Conservation (phyloP, 2,888 invertebrate species). For the Amiota communis region DNA sequence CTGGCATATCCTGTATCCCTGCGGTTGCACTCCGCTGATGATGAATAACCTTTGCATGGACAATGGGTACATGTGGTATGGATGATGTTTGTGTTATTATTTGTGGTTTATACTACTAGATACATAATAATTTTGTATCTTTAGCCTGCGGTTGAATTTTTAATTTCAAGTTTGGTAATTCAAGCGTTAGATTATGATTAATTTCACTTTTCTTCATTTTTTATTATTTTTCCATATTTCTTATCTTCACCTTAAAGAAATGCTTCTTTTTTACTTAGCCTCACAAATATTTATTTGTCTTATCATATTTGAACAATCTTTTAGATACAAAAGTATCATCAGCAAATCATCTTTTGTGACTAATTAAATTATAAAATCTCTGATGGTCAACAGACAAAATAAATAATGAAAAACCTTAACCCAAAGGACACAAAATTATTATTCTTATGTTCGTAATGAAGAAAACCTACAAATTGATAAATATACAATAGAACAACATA, state of each 20-base stretch:
- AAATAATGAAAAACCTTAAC: background rate
- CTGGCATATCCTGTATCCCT: conserved; percentile 50
- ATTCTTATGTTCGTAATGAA: background rate
- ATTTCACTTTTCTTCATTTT: background rate
- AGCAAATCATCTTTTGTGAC: background rate
- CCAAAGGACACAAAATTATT: background rate
- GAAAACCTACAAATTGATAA: background rate
- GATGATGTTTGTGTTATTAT: background rate
- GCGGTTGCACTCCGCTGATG: conserved; percentile 65
- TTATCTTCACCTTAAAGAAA: too few species aligned
- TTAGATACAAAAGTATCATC: background rate
- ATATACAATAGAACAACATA: background rate
- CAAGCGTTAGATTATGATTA: conserved; percentile 8
- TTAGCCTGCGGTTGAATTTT: conserved; percentile 13
- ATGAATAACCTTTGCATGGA: conserved; percentile 59
- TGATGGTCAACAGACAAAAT: conserved; percentile 11
- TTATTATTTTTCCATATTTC: too few species aligned
- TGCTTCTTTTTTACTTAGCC: too few species aligned
- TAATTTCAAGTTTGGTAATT: conserved; percentile 8
- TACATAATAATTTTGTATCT: background rate
- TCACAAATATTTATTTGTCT: too few species aligned
- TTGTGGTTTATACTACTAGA: background rate
- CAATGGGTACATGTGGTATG: background rate
- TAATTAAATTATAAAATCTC: conserved; percentile 28
- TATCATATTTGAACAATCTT: background rate